Evolutionary conservation across 1,140 invertebrate genomes (phyloP), one percentile per base, ranked within the genome.

Genomic region (Cotesia vestalis): DNA sequence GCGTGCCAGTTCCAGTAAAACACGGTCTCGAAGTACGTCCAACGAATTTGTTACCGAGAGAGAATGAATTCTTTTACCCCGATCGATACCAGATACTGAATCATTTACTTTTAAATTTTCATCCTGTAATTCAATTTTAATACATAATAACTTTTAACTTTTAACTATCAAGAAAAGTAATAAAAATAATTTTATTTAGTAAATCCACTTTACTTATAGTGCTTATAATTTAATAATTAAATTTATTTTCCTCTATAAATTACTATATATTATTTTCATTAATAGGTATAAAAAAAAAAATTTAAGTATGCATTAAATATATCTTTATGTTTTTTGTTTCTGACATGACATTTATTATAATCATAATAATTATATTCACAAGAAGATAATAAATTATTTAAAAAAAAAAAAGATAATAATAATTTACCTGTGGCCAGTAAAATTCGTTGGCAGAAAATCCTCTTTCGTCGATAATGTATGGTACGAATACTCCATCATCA

Each of bases 21-120:
- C 83, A 51, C 89, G 83, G 53, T 90, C 81, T 12, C 90, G 84
- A 3, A 91, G 78, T 0, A 91, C 89, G 69, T 90, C 89, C 74
- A 91, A 76, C 2, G 89, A 87, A 78, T 89, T 88, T 2, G 89
- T 87, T 35, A 91, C 89, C 40, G 90, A 91, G 9, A 91, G 76
- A 1, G 89, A 89, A 9, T 61, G 46, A 4, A 75, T 72, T 60
- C 36, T 69, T 64, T 71, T 72, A 51, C n/a, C 35, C 8, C 51
- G 62, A 52, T 66, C 52, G 17, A 59, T 66, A 53, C 20, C 52
- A 53, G 38, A 66, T 14, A 34, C 34, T 51, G 52, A 63, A 64
- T 34, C 59, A 35, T 55, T 61, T 52, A 73, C 57, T 73, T 69
- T 69, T 55, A 46, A 12, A 51, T 1, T 38, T 64, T 34, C 40